phyloP scores from a whole-genome alignment of 2,797 vertebrate species.

The Falco biarmicus region DNA sequence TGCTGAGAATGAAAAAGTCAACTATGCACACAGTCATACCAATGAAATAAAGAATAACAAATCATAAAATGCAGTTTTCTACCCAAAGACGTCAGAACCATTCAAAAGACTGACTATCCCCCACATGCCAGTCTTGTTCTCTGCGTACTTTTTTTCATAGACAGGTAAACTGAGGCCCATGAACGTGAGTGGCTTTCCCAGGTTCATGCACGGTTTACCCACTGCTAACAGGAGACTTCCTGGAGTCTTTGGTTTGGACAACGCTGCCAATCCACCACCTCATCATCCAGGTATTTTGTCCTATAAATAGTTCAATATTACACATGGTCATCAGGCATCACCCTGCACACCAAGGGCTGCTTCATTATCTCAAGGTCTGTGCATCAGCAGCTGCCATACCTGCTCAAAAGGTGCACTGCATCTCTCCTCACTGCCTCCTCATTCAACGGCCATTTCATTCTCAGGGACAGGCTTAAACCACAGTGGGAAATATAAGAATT shows the following conservation, averaged over 20 bases:
- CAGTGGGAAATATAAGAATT: neutral
- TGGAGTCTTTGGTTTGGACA: neutral
- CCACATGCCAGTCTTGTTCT: rapidly evolving
- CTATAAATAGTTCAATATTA: neutral
- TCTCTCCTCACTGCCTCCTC: neutral
- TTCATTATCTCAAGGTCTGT: neutral
- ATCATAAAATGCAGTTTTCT: neutral
- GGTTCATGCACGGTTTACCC: neutral
- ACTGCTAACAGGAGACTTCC: neutral
- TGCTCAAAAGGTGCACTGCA: neutral
- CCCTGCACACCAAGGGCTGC: neutral
- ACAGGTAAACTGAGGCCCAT: neutral
- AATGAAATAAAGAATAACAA: neutral
- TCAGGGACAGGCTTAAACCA: neutral
- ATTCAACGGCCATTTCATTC: neutral
- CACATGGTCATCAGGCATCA: neutral
- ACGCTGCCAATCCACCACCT: neutral
- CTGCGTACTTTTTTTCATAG: neutral
- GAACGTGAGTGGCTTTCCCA: rapidly evolving
- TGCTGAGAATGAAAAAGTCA: neutral
- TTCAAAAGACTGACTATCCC: neutral
- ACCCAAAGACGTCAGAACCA: neutral
- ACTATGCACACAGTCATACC: neutral
- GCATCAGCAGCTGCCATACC: neutral
- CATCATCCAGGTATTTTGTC: neutral